Base-by-base conservation (phyloP, 2,113 vertebrate genomes). In the Paratilapia polleni region DNA sequence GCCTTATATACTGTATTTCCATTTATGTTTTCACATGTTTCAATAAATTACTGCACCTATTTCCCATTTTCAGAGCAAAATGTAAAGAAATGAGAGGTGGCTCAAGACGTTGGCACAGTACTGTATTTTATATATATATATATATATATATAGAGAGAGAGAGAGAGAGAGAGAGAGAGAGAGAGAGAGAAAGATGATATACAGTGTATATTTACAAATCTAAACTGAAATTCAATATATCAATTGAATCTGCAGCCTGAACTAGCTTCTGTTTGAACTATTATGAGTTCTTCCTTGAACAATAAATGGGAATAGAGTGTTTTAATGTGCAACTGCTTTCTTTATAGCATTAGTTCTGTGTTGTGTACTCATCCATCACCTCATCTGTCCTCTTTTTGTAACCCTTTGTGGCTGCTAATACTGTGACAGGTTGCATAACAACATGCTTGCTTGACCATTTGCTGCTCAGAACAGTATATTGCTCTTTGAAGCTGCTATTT, bases 401-500 rank as follows among this genome's bases (percentile, higher is more conserved):
- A n/a, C 54, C 14, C 24, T 63, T 66, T 34, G 12, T 62, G 26
- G 24, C 22, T 49, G 52, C 68, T 54, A n/a, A 31, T 28, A 73
- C 49, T 52, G 68, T 73, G 17, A 73, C 8, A 78, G 14, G 54
- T 80, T 83, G 22, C 17, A 36, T 63, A 59, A 80, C 52, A 57
- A 20, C 43, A 8, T 11, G 56, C 22, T 62, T 82, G 11, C 20
- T 5, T 58, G 34, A 34, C 56, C 34, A 61, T 47, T 34, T 57
- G 47, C 5, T 17, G 56, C 64, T 31, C 24, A 82, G 34, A 64
- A 62, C 47, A 68, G n/a, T 31, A 43, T 58, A 56, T 70, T 43
- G 28, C 47, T 81, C 62, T 85, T 84, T 88, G 84, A 86, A 91
- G 82, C 38, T 2, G 19, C 62, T 19, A 19, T 57, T 79, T 31